These are phyloP conservation scores for Muricea muricata DNA, from an alignment of 92 coral and sea anemone genomes.

Conservation along the genomic window DNA sequence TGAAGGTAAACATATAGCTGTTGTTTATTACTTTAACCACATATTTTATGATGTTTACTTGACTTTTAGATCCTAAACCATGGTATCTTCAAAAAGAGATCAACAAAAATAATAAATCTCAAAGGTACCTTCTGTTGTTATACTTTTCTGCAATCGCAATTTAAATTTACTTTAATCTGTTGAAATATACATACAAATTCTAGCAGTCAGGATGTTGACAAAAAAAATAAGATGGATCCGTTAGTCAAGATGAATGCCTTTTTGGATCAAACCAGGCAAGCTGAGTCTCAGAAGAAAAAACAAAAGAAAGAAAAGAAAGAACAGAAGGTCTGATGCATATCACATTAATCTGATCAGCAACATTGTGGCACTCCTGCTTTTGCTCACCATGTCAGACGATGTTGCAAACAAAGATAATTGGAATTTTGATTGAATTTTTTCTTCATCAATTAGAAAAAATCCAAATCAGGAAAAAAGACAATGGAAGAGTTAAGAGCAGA, in stretches of 20 bases:
- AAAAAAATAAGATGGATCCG: slow-evolving; percentile 81
- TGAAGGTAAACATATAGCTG: slow-evolving; percentile 72
- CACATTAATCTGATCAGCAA: background rate
- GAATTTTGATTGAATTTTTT: background rate
- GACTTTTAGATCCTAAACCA: slow-evolving; percentile 70
- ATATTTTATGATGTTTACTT: background rate
- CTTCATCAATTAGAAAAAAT: slow-evolving; percentile 6
- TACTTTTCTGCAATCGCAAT: too few relatives aligned
- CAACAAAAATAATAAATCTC: background rate
- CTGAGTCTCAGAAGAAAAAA: slow-evolving; percentile 5
- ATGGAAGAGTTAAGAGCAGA: slow-evolving; percentile 88
- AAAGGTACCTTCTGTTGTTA: slow-evolving; percentile 4
- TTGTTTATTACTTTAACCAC: background rate
- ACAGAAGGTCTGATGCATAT: slow-evolving; percentile 2
- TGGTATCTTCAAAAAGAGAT: slow-evolving; percentile 78
- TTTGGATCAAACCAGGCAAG: slow-evolving; percentile 51
- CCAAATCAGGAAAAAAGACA: slow-evolving; percentile 65
- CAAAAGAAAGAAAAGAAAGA: slow-evolving; percentile 56
- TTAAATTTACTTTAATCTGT: too few relatives aligned
- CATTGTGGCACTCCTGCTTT: too few relatives aligned
- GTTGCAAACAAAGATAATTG: too few relatives aligned
- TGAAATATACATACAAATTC: too few relatives aligned
- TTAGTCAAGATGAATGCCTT: slow-evolving; percentile 74
- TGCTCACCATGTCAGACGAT: too few relatives aligned
- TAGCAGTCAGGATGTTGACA: slow-evolving; percentile 71